A percentile compares a stretch with the other conserved stretches of the same genome.
These are phyloP conservation scores for Mormyrops attenuatus DNA, from an alignment of 2,797 vertebrate species.

Conservation along the genomic window DNA sequence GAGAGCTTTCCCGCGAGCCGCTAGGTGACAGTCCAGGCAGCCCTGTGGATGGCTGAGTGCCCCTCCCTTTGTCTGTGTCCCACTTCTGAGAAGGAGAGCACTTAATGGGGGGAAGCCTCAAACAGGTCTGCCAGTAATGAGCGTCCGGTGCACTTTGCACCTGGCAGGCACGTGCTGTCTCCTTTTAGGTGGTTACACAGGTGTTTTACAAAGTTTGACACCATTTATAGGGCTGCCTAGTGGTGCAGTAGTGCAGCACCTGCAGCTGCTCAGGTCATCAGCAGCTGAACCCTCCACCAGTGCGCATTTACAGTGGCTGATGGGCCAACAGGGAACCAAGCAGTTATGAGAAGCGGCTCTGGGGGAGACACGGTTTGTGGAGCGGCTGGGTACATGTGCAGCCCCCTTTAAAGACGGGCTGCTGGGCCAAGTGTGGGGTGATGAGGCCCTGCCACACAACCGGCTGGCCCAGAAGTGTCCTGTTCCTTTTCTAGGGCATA, in stretches of 20 bases:
- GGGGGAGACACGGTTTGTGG: neutral
- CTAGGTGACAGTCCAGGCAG: neutral
- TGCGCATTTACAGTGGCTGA: neutral
- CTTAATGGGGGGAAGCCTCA: neutral
- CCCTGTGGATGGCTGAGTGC: neutral
- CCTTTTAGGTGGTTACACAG: neutral
- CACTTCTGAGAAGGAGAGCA: neutral
- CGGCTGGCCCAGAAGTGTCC: neutral
- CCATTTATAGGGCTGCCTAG: neutral
- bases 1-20: neutral
- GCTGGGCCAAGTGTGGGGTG: neutral
- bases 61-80: neutral
- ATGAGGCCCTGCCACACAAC: neutral
- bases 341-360: neutral
- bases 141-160: neutral
- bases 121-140: neutral
- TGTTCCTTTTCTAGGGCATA: neutral
- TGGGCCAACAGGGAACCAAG: neutral
- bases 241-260: neutral
- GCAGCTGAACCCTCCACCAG: neutral
- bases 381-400: neutral
- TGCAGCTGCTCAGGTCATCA: neutral
- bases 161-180: neutral
- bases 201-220: constrained; percentile 1
- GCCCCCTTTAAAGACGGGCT: neutral